phyloP scores from a whole-genome alignment of 2,797 vertebrate species.

The Vireo griseus region DNA sequence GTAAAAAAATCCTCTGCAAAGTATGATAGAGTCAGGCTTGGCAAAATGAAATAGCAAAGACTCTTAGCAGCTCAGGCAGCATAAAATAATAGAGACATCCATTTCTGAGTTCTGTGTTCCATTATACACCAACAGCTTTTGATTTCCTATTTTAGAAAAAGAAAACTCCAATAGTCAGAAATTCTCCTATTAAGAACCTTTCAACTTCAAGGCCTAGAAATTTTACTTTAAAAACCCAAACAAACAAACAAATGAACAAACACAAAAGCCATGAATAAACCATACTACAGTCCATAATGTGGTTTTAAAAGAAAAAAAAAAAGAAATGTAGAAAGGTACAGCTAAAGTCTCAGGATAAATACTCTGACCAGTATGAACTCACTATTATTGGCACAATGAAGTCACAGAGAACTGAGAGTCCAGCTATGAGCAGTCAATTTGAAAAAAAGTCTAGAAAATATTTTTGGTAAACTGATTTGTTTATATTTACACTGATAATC shows the following conservation, averaged over 20 bases:
- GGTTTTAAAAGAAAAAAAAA: neutral
- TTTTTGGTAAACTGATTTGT: neutral
- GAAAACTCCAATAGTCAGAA: neutral
- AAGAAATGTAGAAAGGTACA: neutral
- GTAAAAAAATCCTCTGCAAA: neutral
- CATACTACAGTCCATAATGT: neutral
- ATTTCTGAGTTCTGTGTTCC: neutral
- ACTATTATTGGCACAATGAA: neutral
- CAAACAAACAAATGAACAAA: neutral
- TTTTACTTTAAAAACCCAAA: neutral
- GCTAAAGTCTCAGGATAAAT: neutral
- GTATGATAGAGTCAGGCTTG: neutral
- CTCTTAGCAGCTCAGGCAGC: neutral
- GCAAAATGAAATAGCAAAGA: neutral
- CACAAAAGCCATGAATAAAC: accelerated
- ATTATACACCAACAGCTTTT: neutral
- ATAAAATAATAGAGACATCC: neutral
- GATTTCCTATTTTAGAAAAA: neutral
- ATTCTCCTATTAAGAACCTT: neutral
- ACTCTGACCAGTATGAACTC: neutral
- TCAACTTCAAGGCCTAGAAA: neutral
- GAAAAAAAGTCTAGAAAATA: neutral
- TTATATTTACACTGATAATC: neutral
- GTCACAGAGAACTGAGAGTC: neutral
- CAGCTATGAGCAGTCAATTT: neutral